Base-by-base conservation (phyloP, 1,140 invertebrate genomes). In the Trichonephila inaurata region DNA sequence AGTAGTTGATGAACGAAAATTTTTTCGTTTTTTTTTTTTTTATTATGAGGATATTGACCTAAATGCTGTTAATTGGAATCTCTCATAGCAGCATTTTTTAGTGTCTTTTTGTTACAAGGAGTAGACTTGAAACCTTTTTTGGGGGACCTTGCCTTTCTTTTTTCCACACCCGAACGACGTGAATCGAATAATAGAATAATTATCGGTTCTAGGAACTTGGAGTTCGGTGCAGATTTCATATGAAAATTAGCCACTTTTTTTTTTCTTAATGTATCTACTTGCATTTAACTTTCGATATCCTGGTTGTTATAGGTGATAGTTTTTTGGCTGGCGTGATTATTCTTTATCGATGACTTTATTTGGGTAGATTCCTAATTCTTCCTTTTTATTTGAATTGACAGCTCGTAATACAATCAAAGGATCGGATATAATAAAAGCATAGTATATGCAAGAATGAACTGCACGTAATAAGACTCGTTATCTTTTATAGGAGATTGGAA, bases 51-150 rank as follows among this genome's bases (percentile, higher is more conserved):
- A 92, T 92, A 92, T 92, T 92, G 91, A 92, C 91, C 91, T 61
- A 92, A 87, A 92, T 92, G 91, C 28, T 92, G 91, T 92, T 92
- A 92, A 92, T 92, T 87, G 81, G 91, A 92, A 92, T 88, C 86
- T 44, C 89, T 60, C 40, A 16, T 51, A 51, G 24, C 4, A 69
- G 83, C 83, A 92, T 92, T 77, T 92, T 91, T 92, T 87, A 61
- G 82, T 87, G 91, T 87, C 90, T 72, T 87, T 92, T 92, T 87
- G 77, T 92, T 85, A 92, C 72, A 87, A 87, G 33, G 33, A 72
- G 77, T 72, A 85, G 83, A 24, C 82, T 51, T 40, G 28, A 33
- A 69, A 69, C 8, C 14, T 58, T 88, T 87, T 61, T 88, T 21
- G 51, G 21, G 40, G 51, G 60, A 62, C 21, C 44, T 4, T 24